Evolutionary conservation across 1,140 invertebrate genomes (phyloP).

Genomic region (Penaeus chinensis): DNA sequence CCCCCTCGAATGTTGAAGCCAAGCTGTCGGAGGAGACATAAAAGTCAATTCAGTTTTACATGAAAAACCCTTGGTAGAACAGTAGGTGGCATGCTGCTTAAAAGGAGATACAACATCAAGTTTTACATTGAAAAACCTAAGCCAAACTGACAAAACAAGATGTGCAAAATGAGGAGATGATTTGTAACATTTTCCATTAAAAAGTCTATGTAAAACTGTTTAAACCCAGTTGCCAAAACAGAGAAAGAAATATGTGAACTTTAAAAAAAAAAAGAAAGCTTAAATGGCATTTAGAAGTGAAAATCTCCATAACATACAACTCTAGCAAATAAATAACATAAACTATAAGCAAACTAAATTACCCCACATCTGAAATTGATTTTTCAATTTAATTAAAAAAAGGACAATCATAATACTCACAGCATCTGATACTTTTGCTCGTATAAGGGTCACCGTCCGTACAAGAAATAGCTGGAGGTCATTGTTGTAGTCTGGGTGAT

Average conservation of each 20-base stretch:
- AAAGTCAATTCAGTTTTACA: not conserved
- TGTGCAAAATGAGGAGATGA: too few relatives aligned
- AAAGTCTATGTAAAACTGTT: too few relatives aligned
- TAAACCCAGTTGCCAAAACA: too few relatives aligned
- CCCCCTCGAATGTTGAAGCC: conserved; percentile 69
- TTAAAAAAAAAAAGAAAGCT: too few relatives aligned
- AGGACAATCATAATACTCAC: conserved; percentile 23
- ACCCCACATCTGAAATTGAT: not conserved
- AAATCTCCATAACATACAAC: too few relatives aligned
- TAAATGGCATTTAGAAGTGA: too few relatives aligned
- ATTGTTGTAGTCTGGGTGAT: conserved; percentile 50
- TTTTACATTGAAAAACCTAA: too few relatives aligned
- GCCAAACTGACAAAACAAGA: too few relatives aligned
- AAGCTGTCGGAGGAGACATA: conserved; percentile 64
- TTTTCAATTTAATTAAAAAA: not conserved
- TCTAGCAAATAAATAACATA: too few relatives aligned
- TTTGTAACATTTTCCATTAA: too few relatives aligned
- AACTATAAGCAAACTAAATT: too few relatives aligned
- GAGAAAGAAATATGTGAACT: too few relatives aligned
- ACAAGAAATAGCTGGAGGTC: conserved; percentile 29
- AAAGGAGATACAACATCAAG: not conserved
- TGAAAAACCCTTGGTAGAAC: not conserved
- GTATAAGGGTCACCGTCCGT: conserved; percentile 40
- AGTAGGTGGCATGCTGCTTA: not conserved
- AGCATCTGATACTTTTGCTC: conserved; percentile 49